Conservation (phyloP, 2,113 vertebrate genomes). For the Corvus cornix region DNA sequence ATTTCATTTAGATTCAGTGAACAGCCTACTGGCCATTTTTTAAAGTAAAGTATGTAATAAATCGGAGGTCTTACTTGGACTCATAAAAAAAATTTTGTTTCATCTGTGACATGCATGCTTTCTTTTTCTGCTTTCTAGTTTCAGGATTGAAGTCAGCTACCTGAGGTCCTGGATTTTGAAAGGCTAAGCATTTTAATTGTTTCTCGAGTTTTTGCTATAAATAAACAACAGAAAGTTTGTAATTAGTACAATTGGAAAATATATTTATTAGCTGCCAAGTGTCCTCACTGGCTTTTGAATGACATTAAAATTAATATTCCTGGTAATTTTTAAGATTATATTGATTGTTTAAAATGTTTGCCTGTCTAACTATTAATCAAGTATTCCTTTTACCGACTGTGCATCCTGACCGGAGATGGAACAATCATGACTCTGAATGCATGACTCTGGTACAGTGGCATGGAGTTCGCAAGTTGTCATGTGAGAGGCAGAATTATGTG, state of each 20-base stretch:
- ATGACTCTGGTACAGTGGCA: neutral
- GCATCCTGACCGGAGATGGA: neutral
- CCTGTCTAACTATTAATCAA: neutral
- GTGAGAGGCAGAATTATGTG: neutral
- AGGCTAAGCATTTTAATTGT: slow-evolving; percentile 75
- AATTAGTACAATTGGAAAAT: neutral
- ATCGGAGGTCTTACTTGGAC: slow-evolving; percentile 72
- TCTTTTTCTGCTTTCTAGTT: slow-evolving; percentile 75
- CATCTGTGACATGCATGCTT: slow-evolving; percentile 71
- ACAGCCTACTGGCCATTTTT: neutral
- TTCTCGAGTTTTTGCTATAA: slow-evolving; percentile 75
- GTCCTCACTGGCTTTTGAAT: neutral
- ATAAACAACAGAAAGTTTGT: slow-evolving; percentile 5
- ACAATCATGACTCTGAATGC: neutral
- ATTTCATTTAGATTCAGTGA: neutral
- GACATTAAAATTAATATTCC: neutral
- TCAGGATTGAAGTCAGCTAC: slow-evolving; percentile 81
- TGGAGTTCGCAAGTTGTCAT: neutral
- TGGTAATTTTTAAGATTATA: neutral
- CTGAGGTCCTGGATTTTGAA: slow-evolving; percentile 81
- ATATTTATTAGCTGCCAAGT: neutral
- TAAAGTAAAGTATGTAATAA: neutral
- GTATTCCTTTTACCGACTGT: neutral
- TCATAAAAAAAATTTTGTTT: slow-evolving; percentile 62
- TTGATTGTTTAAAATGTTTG: neutral